Base-by-base conservation (phyloP, 2,888 invertebrate genomes). In the Sceliomorpha sp. region DNA sequence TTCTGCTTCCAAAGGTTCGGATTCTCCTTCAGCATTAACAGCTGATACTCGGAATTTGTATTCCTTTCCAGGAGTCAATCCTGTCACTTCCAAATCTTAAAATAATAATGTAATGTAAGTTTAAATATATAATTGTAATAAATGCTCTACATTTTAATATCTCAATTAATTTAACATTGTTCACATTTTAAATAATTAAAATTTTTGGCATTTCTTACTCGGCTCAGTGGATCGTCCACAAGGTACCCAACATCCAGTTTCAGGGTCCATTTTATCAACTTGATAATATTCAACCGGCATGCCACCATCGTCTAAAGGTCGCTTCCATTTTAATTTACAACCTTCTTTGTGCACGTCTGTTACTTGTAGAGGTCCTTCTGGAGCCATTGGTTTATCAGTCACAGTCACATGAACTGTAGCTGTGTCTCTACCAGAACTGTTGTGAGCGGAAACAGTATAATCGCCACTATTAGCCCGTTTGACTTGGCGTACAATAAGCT, bases 1-100 rank as follows among this genome's bases (percentile, higher is more conserved):
- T 58, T 95, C 94, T 0, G 96, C 94, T 58, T 93, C 94, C 32
- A 99, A 90, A n/a, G 98, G 98, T 79, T 95, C 95, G 0, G 98
- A 97, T 89, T 97, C 97, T 13, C 99, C 99, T 89, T 98, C 98
- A 0, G 96, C 92, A 89, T 99, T 99, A 8, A 98, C 96, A 40
- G 99, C 99, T 2, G 95, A 92, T 2, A 99, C 98, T 60, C 98
- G 92, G 93, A 99, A 99, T 89, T 95, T 95, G 89, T 98, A 99
- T 90, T 98, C 96, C 88, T 96, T 94, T 84, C 96, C 94, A 60
- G 96, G 94, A 72, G 94, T 97, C 74, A 99, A 89, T 32, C 95
- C 95, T 75, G 93, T 94, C 0, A 96, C 94, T 79, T 96, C 95
- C 76, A 94, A 91, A 82, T 92, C 93, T 93, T 20, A 87, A 80